A percentile compares a stretch with the other conserved stretches of the same genome.
Conservation (phyloP, 2,113 vertebrate species). For the Clarias magur region DNA sequence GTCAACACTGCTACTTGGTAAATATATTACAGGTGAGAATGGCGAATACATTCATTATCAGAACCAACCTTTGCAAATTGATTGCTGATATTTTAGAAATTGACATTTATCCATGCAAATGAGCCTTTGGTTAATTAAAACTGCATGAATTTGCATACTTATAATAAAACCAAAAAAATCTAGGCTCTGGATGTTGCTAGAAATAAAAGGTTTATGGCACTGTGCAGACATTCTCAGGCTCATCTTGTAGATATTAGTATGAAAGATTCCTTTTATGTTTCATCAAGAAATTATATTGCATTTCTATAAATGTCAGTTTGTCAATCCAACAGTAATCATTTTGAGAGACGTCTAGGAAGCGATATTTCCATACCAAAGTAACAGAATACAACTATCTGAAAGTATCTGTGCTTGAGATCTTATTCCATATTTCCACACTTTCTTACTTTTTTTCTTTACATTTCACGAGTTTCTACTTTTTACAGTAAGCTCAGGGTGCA, state of each 20-base stretch:
- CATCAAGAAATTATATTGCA: not conserved
- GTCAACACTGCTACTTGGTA: not conserved
- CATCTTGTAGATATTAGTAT: not conserved
- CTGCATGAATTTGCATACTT: conserved; percentile 2
- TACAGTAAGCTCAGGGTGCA: no score
- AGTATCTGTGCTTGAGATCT: not conserved
- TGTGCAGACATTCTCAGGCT: not conserved
- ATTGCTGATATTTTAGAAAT: conserved; percentile 21
- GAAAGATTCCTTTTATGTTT: not conserved
- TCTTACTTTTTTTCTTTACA: not conserved
- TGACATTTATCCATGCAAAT: conserved; percentile 31
- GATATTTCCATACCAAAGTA: not conserved
- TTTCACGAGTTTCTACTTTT: not conserved
- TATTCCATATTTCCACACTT: not conserved
- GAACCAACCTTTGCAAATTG: conserved; percentile 7
- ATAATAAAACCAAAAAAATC: not conserved
- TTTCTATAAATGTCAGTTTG: not conserved
- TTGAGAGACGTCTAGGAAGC: not conserved
- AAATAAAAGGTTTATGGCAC: not conserved
- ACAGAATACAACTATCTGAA: not conserved
- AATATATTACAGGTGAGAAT: not conserved
- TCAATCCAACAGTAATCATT: not conserved
- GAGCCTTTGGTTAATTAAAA: not conserved
- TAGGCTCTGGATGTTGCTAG: not conserved
- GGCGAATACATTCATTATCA: not conserved